Base-by-base conservation (phyloP, 1,140 invertebrate species). In the Phthorimaea operculella region DNA sequence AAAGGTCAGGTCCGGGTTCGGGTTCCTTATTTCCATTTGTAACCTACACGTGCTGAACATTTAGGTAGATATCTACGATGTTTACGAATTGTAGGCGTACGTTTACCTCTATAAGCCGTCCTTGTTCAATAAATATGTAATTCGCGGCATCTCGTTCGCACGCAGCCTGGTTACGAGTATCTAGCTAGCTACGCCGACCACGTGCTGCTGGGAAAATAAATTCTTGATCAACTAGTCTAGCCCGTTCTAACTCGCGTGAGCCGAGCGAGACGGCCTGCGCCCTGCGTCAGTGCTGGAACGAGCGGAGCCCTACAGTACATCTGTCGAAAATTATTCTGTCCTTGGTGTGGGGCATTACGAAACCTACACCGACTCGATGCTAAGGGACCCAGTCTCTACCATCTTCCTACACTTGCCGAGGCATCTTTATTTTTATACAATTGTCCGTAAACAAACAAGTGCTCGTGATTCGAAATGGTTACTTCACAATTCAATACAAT, bases 191-290 rank as follows among this genome's bases (percentile, higher is more conserved):
- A 50, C 45, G 15, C 48, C 17, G 18, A 28, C 48, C 48, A 50
- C 48, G 21, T 50, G 49, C 14, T 47, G 44, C 44, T 47, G 44
- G 44, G 44, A 47, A 47, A 47, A 47, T 47, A 47, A 39, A 47
- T 47, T 47, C 16, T 47, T 47, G 44, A 47, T 47, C 16, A 47
- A 16, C 11, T 47, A 47, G 15, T 16, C 44, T 47, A 15, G 16
- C 16, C 44, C 9, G 44, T 16, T 47, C 44, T 47, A 16, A 47
- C 44, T 15, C 16, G 16, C 16, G 16, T 4, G 14, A 2, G 16
- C 16, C 8, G 44, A 47, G 15, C 4, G 44, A 47, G 44, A 47
- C 9, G 44, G 12, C 11, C 15, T 47, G 16, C 15, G 9, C 15
- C 11, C 15, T 47, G 16, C 15, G 9, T 15, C 44, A 17, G 15